phyloP scores from a whole-genome alignment of 2,888 invertebrate species.

The Branchipolynoe longqiensis region DNA sequence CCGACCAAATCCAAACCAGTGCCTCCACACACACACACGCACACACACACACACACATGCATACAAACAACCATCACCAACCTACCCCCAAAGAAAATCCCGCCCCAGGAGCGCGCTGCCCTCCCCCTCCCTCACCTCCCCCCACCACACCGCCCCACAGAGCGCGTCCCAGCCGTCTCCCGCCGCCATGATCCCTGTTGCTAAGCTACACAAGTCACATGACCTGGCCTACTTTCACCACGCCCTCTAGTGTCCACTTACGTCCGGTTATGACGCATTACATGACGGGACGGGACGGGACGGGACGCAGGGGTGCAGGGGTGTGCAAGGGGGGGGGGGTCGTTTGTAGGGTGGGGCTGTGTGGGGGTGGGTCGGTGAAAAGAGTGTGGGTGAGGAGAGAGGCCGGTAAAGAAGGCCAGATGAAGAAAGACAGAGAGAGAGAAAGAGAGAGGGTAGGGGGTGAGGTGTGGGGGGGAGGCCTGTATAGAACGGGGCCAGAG shows the following conservation, averaged over 20 bases:
- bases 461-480: neutral
- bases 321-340: neutral
- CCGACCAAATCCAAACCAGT: conserved; percentile 55
- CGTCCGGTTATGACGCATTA: conserved; percentile 57
- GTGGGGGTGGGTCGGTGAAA: neutral
- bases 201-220: conserved; percentile 43
- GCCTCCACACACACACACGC: conserved; percentile 32
- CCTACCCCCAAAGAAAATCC: conserved; percentile 15
- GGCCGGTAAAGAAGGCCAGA: conserved; percentile 4
- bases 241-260: conserved; percentile 53
- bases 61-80: conserved; percentile 9
- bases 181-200: conserved; percentile 24
- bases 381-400: neutral
- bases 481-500: neutral
- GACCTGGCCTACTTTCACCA: conserved; percentile 52
- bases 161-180: neutral
- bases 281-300: neutral
- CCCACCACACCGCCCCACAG: neutral
- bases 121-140: neutral
- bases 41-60: conserved; percentile 39
- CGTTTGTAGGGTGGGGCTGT: neutral
- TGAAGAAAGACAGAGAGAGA: neutral
- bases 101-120: neutral
- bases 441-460: neutral
- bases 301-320: neutral